These are phyloP conservation scores for Philaethria dido DNA, from an alignment of 2,888 invertebrate species.

Conservation along the genomic window DNA sequence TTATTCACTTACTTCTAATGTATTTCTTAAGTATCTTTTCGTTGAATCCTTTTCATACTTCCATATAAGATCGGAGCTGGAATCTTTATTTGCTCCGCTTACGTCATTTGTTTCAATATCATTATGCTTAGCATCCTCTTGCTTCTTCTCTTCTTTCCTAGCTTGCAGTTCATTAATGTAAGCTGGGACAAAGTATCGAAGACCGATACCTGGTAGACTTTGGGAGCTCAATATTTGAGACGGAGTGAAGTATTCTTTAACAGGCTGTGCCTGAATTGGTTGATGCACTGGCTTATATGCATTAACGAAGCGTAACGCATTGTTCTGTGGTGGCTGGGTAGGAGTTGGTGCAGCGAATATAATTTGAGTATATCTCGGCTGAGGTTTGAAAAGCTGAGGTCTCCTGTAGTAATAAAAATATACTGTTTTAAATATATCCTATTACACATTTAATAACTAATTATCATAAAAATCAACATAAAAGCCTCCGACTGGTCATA, in stretches of 20 bases:
- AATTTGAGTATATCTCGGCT: slow-evolving; percentile 72
- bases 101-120: slow-evolving; percentile 65
- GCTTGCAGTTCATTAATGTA: slow-evolving; percentile 55
- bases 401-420: slow-evolving; percentile 56
- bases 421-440: neutral
- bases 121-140: slow-evolving; percentile 70
- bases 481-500: neutral
- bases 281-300: slow-evolving; percentile 64
- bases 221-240: slow-evolving; percentile 69
- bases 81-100: slow-evolving; percentile 53
- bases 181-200: slow-evolving; percentile 70
- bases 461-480: neutral
- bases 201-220: slow-evolving; percentile 69
- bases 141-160: slow-evolving; percentile 53
- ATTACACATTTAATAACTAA: neutral
- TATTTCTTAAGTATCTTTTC: slow-evolving; percentile 59
- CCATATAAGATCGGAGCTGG: slow-evolving; percentile 68
- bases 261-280: slow-evolving; percentile 53
- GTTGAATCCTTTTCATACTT: slow-evolving; percentile 70
- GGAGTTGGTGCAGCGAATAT: slow-evolving; percentile 56
- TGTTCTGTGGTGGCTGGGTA: slow-evolving; percentile 58
- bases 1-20: slow-evolving; percentile 61
- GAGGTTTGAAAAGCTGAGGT: slow-evolving; percentile 70
- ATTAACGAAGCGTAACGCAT: slow-evolving; percentile 73
- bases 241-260: slow-evolving; percentile 60